Percentiles rank a stretch among this genome's conserved stretches.
Conservation (phyloP, 2,797 vertebrate species). For the Rhynchonycteris naso region DNA sequence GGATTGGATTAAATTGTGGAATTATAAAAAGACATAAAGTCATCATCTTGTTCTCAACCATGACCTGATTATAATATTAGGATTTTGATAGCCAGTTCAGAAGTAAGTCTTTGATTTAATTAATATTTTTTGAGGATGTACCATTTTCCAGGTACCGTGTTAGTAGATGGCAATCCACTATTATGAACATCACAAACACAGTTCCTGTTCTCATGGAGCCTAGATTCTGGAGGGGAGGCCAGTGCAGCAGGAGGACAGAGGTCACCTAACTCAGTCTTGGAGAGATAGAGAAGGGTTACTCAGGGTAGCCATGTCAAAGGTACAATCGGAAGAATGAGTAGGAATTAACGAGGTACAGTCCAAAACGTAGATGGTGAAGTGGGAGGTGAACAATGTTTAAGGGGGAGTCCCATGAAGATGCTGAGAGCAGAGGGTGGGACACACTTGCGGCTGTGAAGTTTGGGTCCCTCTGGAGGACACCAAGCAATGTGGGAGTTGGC, state of each 20-base stretch:
- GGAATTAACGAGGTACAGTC: background rate
- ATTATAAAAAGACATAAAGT: slow-evolving; percentile 4
- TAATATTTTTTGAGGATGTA: background rate
- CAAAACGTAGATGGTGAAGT: background rate
- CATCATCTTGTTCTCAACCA: background rate
- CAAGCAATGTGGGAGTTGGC: background rate
- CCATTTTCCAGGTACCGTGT: background rate
- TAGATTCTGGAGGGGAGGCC: background rate
- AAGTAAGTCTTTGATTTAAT: background rate
- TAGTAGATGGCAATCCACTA: background rate
- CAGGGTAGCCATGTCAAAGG: background rate
- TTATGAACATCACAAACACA: background rate
- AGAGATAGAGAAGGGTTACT: background rate
- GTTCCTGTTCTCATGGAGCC: background rate
- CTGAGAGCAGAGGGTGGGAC: background rate
- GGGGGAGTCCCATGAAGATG: background rate
- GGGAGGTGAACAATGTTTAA: background rate
- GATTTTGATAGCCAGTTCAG: background rate
- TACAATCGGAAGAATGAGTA: background rate
- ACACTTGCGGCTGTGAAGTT: background rate
- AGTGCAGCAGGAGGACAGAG: background rate
- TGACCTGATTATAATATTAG: background rate
- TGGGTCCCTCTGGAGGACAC: accelerated
- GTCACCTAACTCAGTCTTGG: background rate
- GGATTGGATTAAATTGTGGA: background rate